Base-by-base conservation (phyloP, 2,113 vertebrate genomes). In the Sylvietta virens region DNA sequence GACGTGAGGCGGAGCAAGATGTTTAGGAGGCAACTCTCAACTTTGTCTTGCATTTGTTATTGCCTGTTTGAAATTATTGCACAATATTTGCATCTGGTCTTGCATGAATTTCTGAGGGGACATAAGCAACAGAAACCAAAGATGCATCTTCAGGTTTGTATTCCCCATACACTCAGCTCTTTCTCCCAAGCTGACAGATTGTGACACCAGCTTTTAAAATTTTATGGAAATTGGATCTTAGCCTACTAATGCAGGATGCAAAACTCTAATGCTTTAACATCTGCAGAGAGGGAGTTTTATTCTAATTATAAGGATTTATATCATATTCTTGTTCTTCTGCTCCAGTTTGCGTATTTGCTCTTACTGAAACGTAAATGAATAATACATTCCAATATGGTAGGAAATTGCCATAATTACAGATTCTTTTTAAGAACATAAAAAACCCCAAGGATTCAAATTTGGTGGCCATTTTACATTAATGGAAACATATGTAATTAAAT, bases 301-400 rank as follows among this genome's bases (percentile, higher is more conserved):
- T 85, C 80, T 81, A 95, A 96, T 97, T 93, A 87, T 88, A 90
- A 74, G 72, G 88, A 97, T 94, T 96, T 94, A 91, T 90, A 76
- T 91, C n/a, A 72, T 70, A 54, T 50, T 65, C 78, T 86, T n/a
- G 18, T 84, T 88, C 69, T 93, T 93, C 66, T 95, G 67, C 87
- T 81, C 78, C 81, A 47, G 76, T 91, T 91, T 93, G 94, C 13
- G 0, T 81, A 90, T 96, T 95, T 82, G 85, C 56, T 88, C 69
- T 81, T 73, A 91, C 89, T 54, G 67, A 83, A 81, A 86, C 35
- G n/a, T 27, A 22, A 80, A 86, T 89, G 67, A 96, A 93, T 94
- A 92, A 97, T 91, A 53, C 53, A 92, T 92, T 73, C 51, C 58
- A 35, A 61, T 33, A 53, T 48, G 37, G 51, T 18, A 86, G 53